A percentile compares a stretch with the other conserved stretches of the same genome.
These are phyloP conservation scores for Pristionchus mayeri DNA, from an alignment of 2,888 invertebrate species.

Conservation along the genomic window DNA sequence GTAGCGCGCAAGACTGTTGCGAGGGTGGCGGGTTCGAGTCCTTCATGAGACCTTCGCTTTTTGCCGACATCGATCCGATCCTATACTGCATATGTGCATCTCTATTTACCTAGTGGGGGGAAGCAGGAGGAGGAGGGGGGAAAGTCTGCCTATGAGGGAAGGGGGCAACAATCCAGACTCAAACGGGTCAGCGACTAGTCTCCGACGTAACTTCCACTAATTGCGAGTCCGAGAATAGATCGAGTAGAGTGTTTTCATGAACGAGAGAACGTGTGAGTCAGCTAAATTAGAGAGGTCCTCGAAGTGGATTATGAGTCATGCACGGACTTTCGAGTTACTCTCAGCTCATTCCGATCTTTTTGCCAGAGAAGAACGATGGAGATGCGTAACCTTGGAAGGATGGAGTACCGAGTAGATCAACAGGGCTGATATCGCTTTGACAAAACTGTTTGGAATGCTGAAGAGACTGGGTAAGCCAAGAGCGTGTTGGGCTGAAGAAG, in stretches of 20 bases:
- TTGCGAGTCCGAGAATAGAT: not conserved
- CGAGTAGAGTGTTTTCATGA: too few relatives aligned
- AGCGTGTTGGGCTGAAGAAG: not conserved
- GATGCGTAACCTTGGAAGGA: slow-evolving; percentile 6
- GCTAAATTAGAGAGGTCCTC: not conserved
- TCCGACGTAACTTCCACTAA: not conserved
- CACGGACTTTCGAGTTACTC: not conserved
- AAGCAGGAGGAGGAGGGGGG: not conserved
- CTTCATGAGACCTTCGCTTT: not conserved
- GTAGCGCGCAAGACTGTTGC: not conserved
- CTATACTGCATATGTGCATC: not conserved
- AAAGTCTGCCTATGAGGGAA: not conserved
- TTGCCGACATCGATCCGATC: not conserved
- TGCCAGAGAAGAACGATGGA: not conserved
- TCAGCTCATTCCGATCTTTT: not conserved
- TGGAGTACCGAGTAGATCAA: slow-evolving; percentile 26
- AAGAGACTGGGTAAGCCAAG: slow-evolving; percentile 22
- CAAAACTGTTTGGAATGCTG: slow-evolving; percentile 25
- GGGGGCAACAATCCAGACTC: slow-evolving; percentile 4
- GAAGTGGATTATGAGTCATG: slow-evolving; percentile 10
- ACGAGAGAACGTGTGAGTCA: not conserved
- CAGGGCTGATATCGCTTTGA: not conserved
- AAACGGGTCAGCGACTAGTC: slow-evolving; percentile 36
- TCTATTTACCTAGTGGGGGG: not conserved
- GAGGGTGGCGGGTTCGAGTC: too few relatives aligned